Base-by-base conservation (phyloP, 2,888 invertebrate genomes). In the Schizotus pectinicornis region DNA sequence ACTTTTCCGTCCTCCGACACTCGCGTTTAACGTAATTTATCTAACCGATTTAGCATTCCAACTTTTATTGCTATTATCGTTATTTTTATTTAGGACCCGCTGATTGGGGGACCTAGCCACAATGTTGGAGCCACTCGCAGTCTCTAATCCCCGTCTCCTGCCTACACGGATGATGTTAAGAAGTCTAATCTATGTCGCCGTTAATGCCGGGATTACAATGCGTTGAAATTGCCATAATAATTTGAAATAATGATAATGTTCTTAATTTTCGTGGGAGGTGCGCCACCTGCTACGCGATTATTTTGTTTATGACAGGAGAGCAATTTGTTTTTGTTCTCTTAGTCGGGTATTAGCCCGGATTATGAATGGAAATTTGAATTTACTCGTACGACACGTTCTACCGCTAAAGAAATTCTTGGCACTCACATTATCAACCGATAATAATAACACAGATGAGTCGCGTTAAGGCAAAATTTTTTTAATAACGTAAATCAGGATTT, bases 171-270 rank as follows among this genome's bases (percentile, higher is more conserved):
- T 9, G 11, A 11, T 35, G 11, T 35, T 35, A n/a, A 9, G 36
- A 35, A 35, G 36, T 35, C 11, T 35, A 50, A 50, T 50, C 34
- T 35, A 50, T 42, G 50, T 42, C 50, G 31, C 41, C 50, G 50
- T 39, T 50, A 50, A 50, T 42, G 22, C 42, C 50, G 9, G 35
- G 41, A 50, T 50, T 42, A 42, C 49, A 22, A 42, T 34, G 34
- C 42, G 11, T 35, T 42, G 7, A 50, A 50, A 50, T 50, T 50
- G 50, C 12, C 35, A 34, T 42, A 50, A 50, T 50, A 50, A 41
- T 41, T 50, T 42, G 50, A 50, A 50, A 50, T 50, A 42, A 47
- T 43, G 52, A n/a, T 52, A 34, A 52, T 43, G 52, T 52, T 41
- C 52, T 42, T 52, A 52, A 43, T 52, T 43, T 52, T 34, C 34